Evolutionary conservation across 2,113 vertebrate genomes (phyloP).

Genomic region (Cyphomyrus plagiostoma): DNA sequence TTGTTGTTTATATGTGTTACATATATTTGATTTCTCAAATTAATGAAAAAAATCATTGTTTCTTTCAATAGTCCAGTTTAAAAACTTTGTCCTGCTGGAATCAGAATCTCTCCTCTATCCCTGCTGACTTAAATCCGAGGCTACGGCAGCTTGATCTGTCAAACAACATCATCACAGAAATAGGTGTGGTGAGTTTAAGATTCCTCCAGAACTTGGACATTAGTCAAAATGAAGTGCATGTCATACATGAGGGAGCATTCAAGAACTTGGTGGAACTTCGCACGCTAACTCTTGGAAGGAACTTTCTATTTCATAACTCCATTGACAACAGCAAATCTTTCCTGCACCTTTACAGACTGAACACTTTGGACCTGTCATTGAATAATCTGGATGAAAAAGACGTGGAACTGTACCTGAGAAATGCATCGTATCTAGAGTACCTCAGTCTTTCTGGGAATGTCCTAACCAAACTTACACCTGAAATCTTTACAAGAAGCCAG

Average conservation of each 20-base stretch:
- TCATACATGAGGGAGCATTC: constrained; percentile 53
- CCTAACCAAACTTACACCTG: constrained; percentile 50
- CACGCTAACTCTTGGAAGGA: constrained; percentile 60
- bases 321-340: constrained; percentile 53
- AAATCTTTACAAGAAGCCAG: constrained; percentile 49
- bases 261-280: constrained; percentile 51
- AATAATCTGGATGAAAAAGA: constrained; percentile 59
- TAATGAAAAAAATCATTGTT: not conserved
- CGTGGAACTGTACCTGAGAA: constrained; percentile 56
- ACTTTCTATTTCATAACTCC: constrained; percentile 53
- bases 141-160: constrained; percentile 63
- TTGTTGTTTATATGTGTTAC: not conserved
- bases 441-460: constrained; percentile 60
- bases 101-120: constrained; percentile 54
- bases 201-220: constrained; percentile 62
- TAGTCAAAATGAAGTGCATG: constrained; percentile 63
- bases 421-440: constrained; percentile 51
- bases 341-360: constrained; percentile 43
- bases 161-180: constrained; percentile 66
- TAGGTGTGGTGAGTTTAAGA: constrained; percentile 46
- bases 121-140: constrained; percentile 47
- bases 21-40: not conserved
- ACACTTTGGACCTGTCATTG: constrained; percentile 60
- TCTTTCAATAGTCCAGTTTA: constrained; percentile 38
- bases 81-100: constrained; percentile 56